phyloP scores from a whole-genome alignment of 2,888 invertebrate species.

The Ormyrus pomaceus region DNA sequence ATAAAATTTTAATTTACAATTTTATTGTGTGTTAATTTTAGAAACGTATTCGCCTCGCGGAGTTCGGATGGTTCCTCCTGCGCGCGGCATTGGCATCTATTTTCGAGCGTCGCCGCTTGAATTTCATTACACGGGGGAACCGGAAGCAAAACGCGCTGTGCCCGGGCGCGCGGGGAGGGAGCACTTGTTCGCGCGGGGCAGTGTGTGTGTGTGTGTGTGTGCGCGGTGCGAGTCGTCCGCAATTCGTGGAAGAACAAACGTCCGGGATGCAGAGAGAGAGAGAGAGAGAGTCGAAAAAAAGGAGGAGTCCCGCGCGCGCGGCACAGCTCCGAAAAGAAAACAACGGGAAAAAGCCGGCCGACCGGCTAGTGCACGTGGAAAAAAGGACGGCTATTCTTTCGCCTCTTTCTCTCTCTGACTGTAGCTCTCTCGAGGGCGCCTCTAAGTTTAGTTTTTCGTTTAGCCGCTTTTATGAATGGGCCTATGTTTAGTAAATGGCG shows the following conservation, averaged over 20 bases:
- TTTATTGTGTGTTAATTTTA: constrained; percentile 45
- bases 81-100: background rate
- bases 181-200: background rate
- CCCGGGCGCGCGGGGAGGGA: constrained; percentile 14
- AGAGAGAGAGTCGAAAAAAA: background rate
- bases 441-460: constrained; percentile 60
- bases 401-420: no score
- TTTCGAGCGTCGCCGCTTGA: background rate
- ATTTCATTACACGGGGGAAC: background rate
- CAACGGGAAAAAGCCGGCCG: no score
- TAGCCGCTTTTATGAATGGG: constrained; percentile 64
- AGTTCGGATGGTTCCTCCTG: background rate
- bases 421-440: constrained; percentile 37
- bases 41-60: background rate
- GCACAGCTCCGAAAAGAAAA: background rate
- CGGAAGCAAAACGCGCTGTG: constrained; percentile 20
- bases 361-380: background rate
- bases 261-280: background rate
- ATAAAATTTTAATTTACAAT: constrained; percentile 40
- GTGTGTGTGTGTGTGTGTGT: background rate
- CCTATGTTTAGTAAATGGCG: constrained; percentile 66
- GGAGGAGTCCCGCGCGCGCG: background rate
- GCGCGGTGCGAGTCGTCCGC: background rate
- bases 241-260: background rate
- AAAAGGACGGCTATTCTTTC: background rate